Percentiles rank a stretch among this genome's conserved stretches.
phyloP scores from a whole-genome alignment of 2,113 vertebrate species.

The Mirounga angustirostris region DNA sequence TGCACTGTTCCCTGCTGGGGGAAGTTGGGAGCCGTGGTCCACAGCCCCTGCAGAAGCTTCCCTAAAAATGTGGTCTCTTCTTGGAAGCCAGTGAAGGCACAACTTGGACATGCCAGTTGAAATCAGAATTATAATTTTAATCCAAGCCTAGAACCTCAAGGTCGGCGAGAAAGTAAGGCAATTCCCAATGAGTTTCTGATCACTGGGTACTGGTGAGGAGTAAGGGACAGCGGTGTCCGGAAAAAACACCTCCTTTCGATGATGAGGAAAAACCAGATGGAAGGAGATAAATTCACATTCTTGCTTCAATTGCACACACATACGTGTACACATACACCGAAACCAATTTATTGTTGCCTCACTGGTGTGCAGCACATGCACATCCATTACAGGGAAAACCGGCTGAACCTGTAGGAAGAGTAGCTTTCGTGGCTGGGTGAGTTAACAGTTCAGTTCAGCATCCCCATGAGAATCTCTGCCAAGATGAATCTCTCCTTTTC shows the following conservation, averaged over 20 bases:
- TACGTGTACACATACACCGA: not conserved
- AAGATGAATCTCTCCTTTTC: slow-evolving; percentile 59
- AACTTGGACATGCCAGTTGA: not conserved
- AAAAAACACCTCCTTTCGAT: not conserved
- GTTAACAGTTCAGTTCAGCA: slow-evolving; percentile 21
- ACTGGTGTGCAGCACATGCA: not conserved
- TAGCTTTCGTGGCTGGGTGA: not conserved
- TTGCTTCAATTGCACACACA: not conserved
- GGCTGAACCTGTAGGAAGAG: not conserved
- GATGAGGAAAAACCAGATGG: not conserved
- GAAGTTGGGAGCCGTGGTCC: not conserved
- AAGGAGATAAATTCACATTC: not conserved
- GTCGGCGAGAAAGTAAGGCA: not conserved
- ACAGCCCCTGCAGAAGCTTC: not conserved
- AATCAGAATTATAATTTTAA: slow-evolving; percentile 18
- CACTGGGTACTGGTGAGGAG: not conserved
- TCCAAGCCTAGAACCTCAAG: not conserved
- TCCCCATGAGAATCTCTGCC: not conserved
- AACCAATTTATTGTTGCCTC: not conserved
- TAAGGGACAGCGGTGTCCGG: no score
- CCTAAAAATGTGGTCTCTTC: not conserved
- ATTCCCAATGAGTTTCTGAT: slow-evolving; percentile 67
- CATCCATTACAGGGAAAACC: not conserved
- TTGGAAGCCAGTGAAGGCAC: not conserved
- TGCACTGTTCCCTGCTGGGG: not conserved